Conservation (phyloP, 2,113 vertebrate genomes). For the Leucopsar rothschildi region DNA sequence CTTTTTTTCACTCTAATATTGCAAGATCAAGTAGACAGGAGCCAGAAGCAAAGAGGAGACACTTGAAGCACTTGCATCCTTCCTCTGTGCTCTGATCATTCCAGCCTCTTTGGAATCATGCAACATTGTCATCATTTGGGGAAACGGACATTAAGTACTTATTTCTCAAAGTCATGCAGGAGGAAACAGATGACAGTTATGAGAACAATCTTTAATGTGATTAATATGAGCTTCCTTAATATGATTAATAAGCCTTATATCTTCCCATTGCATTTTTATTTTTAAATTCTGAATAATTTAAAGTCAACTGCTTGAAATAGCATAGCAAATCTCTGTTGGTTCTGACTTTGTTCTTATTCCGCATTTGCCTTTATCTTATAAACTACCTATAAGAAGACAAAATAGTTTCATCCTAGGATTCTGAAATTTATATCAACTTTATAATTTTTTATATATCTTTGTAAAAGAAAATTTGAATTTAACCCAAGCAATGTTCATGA, state of each 20-base stretch:
- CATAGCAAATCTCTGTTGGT: background rate
- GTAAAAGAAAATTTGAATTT: background rate
- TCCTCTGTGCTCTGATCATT: background rate
- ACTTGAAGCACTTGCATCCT: background rate
- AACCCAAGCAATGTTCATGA: background rate
- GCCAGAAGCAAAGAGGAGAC: background rate
- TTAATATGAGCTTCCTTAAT: background rate
- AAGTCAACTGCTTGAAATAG: background rate
- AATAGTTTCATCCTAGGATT: background rate
- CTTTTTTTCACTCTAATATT: background rate
- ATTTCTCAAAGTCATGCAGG: background rate
- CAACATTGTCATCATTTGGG: fast-evolving
- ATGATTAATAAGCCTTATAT: background rate
- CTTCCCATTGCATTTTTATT: background rate
- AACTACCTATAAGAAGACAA: background rate
- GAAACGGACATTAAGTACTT: background rate
- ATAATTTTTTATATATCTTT: background rate
- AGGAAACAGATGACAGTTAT: background rate
- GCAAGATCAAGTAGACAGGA: background rate
- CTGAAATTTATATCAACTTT: background rate
- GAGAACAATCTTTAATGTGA: background rate
- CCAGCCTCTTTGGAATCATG: background rate
- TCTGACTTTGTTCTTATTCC: background rate
- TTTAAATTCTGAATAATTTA: background rate
- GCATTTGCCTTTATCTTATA: background rate